Base-by-base conservation (phyloP, 2,888 invertebrate genomes). In the Aspidiotus rigidus region DNA sequence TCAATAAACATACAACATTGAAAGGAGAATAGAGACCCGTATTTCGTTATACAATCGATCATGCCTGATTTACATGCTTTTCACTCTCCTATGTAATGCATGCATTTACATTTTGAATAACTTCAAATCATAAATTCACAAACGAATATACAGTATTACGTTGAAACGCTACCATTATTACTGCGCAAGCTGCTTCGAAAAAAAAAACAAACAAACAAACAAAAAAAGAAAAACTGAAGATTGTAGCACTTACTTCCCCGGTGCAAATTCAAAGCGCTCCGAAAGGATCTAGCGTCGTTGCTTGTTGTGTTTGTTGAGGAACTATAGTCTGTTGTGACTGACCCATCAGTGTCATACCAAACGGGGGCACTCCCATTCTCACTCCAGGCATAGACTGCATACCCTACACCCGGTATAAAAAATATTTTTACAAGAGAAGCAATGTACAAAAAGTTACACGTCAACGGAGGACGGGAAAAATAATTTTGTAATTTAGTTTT, bases 401-500 rank as follows among this genome's bases (percentile, higher is more conserved):
- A 67, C 67, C 67, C 67, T 67, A 59, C 67, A 67, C 67, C 67
- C 67, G 67, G 39, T 59, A 59, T 56, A 67, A 59, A 64, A 60
- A 67, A 67, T 67, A 59, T 59, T 67, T 28, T 67, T 60, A 67
- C 67, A 67, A 67, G 55, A 60, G 40, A 60, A 66, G 67, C 60
- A n/a, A 60, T 28, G 28, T 28, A 28, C 28, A 28, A 67, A 39
- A 60, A 44, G 42, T 55, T 64, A 56, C 39, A 59, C 59, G 39
- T 28, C 28, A 28, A 28, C 28, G 28, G 28, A 28, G 28, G 28
- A 28, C 28, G 28, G 28, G 28, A 28, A 28, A 28, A 28, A 28
- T 28, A 5, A 28, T 28, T 28, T 28, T 28, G 28, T 28, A 28
- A 28, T 28, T 28, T 28, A 28, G 28, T 28, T 28, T 28, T 28